Base-by-base conservation (phyloP, 2,888 invertebrate genomes). In the Orthonychiurus folsomi region DNA sequence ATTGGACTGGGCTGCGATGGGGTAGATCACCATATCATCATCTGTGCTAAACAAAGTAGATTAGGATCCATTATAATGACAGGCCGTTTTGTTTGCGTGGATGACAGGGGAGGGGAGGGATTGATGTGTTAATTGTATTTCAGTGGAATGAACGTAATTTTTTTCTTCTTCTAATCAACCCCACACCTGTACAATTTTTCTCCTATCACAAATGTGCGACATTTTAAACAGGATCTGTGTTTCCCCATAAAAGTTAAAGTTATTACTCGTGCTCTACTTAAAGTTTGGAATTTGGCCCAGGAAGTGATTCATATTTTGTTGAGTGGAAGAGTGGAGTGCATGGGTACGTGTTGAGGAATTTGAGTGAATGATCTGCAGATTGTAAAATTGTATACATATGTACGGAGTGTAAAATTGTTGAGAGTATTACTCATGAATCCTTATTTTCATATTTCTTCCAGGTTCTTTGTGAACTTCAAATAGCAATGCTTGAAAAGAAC, bases 381-480 rank as follows among this genome's bases (percentile, higher is more conserved):
- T n/a, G n/a, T n/a, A n/a, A n/a, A n/a, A n/a, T n/a, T n/a, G n/a
- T n/a, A n/a, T n/a, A n/a, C n/a, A n/a, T n/a, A n/a, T n/a, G n/a
- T n/a, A n/a, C n/a, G n/a, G n/a, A n/a, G n/a, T n/a, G n/a, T n/a
- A n/a, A n/a, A n/a, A n/a, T n/a, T n/a, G n/a, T n/a, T n/a, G n/a
- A n/a, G n/a, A n/a, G n/a, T n/a, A n/a, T n/a, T n/a, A n/a, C n/a
- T n/a, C n/a, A n/a, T n/a, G n/a, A n/a, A n/a, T n/a, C n/a, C n/a
- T 48, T 47, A 9, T 59, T 61, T 25, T 65, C 64, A 60, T 59
- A 63, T 59, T 63, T 26, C 66, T 69, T 72, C n/a, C 77, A 81
- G 78, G 81, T 88, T 2, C 80, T 88, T 58, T 87, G 87, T 75
- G 84, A 85, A 76, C 79, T 88, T 60, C 84, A 84, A 77, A 82